Base-by-base conservation (phyloP, 2,888 invertebrate species). In the Metellina segmentata region DNA sequence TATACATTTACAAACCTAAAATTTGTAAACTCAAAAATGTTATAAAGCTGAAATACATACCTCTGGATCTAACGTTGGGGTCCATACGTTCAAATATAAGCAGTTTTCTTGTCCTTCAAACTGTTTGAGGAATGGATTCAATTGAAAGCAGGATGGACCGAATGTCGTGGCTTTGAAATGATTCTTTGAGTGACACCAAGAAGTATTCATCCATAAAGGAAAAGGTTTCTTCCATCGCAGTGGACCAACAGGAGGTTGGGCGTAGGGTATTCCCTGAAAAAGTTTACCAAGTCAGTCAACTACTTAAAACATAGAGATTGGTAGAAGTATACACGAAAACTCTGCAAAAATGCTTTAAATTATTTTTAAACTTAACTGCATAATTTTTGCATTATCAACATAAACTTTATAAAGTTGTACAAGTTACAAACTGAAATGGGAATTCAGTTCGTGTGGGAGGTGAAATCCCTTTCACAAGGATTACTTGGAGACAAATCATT, bases 61-160 rank as follows among this genome's bases (percentile, higher is more conserved):
- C 70, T 79, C 78, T n/a, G 88, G 78, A 85, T 94, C 93, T 9
- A 94, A 61, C 16, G 94, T 92, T 5, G 94, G 94, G 0, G 94
- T 94, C 94, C 94, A 94, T 6, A 95, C 92, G 77, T 93, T 93
- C 75, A 94, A 87, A 91, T 94, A 94, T 4, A 94, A 91, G 89
- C 94, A 94, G 85, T 94, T 94, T 88, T 95, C 94, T 81, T 89
- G 52, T 51, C 93, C 93, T 53, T 90, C 90, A 52, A 90, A 93
- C 53, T 93, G 81, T 69, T 93, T 92, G 49, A 72, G 89, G 16
- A 89, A 88, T 1, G 93, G 93, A 77, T 93, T 93, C 16, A 92
- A 52, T 51, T 93, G 93, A 34, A 93, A 89, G 77, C 93, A 93
- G 9, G 82, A 34, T 5, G 90, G 83, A 19, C 90, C 91, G 53